Evolutionary conservation across 1,140 invertebrate species (phyloP), one percentile per base, ranked within the genome.

Genomic region (Cherax quadricarinatus): DNA sequence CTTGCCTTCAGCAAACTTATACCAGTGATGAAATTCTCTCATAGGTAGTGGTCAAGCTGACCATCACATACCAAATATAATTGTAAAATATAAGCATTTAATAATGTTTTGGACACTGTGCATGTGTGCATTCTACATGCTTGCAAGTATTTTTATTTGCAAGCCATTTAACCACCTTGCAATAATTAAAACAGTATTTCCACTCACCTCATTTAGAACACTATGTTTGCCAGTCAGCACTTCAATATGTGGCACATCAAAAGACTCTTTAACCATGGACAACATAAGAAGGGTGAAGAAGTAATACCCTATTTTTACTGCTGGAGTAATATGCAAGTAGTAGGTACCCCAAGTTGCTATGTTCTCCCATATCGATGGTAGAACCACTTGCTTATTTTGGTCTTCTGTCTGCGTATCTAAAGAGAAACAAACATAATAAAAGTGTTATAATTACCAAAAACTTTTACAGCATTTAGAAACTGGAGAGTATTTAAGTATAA

Each of bases 151-250:
- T 41, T 41, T 41, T 41, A 41, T 41, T 41, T 41, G 30, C 30
- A 41, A 41, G 30, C 30, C 30, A 41, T 16, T 80, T 41, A 80
- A 80, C 14, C 14, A 80, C 14, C 53, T 57, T 57, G 9, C 53
- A 57, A 10, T 14, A 57, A 21, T 66, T 5, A 18, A 21, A 18
- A 66, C 79, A 49, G 14, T 80, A 75, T 75, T 24, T 30, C 21
- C 16, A 75, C 70, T 79, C 24, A 87, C 86, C 86, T 53, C 30
- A 24, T 87, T 87, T 14, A 87, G 48, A 48, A 87, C n/a, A 41
- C 86, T 87, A 12, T 78, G 49, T 24, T 60, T 87, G 7, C 86
- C 86, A 24, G 86, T 87, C 12, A 87, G 0, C 16, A 16, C 21
- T 24, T 87, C 86, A 21, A 87, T 1, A 30, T 87, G 86, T 18